Evolutionary conservation across 2,797 vertebrate species (phyloP).

Genomic region (Lepus townsendii): DNA sequence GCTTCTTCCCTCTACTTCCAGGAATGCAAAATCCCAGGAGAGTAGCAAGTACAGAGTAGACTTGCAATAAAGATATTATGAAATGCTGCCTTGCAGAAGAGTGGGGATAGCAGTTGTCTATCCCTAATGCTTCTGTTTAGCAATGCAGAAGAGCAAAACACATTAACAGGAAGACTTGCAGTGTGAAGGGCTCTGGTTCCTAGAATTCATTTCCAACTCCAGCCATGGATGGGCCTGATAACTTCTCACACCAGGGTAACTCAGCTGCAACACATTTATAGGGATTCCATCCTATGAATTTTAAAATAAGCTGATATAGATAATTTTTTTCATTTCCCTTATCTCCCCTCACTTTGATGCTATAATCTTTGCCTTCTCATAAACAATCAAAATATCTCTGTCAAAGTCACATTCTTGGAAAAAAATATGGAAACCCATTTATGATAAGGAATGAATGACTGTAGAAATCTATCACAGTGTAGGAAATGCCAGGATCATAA

Average conservation of each 20-base stretch:
- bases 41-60: not conserved
- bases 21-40: not conserved
- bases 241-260: not conserved
- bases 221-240: too few relatives aligned
- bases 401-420: not conserved
- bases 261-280: not conserved
- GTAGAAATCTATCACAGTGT: not conserved
- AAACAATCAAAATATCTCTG: not conserved
- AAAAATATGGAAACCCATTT: not conserved
- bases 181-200: not conserved
- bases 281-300: not conserved
- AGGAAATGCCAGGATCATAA: not conserved
- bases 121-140: constrained; percentile 2
- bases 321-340: not conserved
- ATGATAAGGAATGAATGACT: not conserved
- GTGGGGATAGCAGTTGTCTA: not conserved
- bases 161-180: not conserved
- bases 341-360: not conserved
- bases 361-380: not conserved
- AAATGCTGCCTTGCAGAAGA: not conserved
- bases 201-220: not conserved
- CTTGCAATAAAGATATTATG: not conserved
- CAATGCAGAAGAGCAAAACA: not conserved
- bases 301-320: not conserved
- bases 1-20: not conserved